Conservation (phyloP, 2,888 invertebrate species). For the Ametastegia equiseti region DNA sequence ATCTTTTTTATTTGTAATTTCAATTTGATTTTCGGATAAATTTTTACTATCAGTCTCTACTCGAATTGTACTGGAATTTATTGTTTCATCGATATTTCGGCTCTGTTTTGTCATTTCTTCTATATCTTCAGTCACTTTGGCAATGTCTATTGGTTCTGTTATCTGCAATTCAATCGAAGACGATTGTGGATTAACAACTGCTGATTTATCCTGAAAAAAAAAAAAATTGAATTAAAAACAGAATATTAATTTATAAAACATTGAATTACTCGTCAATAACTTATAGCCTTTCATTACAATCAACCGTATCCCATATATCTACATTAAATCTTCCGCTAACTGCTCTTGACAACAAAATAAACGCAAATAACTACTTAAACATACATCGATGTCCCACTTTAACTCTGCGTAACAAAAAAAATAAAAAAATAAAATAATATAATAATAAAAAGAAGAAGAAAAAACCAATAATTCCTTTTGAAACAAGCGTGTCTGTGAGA, state of each 20-base stretch:
- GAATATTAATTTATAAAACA: too few relatives aligned
- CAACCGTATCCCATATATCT: too few relatives aligned
- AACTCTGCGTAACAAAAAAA: too few relatives aligned
- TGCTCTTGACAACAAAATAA: not conserved
- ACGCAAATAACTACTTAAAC: not conserved
- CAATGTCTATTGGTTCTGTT: constrained; percentile 61
- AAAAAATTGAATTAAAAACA: not conserved
- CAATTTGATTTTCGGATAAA: constrained; percentile 6
- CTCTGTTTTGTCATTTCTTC: constrained; percentile 64
- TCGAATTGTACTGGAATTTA: not conserved
- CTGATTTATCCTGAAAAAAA: not conserved
- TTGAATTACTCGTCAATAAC: not conserved
- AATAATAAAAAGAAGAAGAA: too few relatives aligned
- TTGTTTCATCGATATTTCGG: constrained; percentile 35
- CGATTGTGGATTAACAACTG: not conserved
- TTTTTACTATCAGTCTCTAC: constrained; percentile 36
- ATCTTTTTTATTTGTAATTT: not conserved
- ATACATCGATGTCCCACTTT: too few relatives aligned
- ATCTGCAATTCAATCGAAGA: constrained; percentile 56
- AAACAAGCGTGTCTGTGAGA: too few relatives aligned
- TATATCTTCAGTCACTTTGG: constrained; percentile 63
- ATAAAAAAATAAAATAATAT: too few relatives aligned
- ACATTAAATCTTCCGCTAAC: too few relatives aligned
- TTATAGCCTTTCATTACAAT: not conserved
- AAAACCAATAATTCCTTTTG: too few relatives aligned